Percentiles rank a stretch among this genome's conserved stretches.
phyloP scores from a whole-genome alignment of 2,113 vertebrate genomes.

The Sitta europaea region DNA sequence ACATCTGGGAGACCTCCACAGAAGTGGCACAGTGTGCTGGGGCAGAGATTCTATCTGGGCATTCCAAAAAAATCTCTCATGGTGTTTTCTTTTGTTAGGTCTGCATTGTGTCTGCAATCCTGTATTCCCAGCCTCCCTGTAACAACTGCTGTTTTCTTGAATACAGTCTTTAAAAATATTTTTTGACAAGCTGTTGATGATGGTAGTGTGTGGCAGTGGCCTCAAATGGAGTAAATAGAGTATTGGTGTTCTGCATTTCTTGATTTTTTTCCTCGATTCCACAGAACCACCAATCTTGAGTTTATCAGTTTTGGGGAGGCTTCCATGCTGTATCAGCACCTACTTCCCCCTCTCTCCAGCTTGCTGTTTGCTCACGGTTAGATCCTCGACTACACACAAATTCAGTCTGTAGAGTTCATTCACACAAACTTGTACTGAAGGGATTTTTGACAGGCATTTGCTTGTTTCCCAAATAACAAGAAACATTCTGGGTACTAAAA shows the following conservation, averaged over 20 bases:
- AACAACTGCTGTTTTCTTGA: not conserved
- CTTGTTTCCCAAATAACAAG: not conserved
- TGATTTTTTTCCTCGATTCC: not conserved
- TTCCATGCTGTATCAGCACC: not conserved
- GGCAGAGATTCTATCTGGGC: not conserved
- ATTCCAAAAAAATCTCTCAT: not conserved
- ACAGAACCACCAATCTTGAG: not conserved
- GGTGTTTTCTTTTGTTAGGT: not conserved
- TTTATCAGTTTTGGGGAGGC: not conserved
- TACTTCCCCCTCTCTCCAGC: not conserved
- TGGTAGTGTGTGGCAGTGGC: not conserved
- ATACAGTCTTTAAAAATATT: not conserved
- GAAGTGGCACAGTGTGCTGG: not conserved
- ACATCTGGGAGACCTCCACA: not conserved
- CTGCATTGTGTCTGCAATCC: not conserved
- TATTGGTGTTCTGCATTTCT: not conserved
- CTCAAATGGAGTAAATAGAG: not conserved
- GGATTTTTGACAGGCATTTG: not conserved
- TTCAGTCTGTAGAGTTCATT: not conserved
- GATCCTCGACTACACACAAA: not conserved
- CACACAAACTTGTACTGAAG: not conserved
- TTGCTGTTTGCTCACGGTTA: not conserved
- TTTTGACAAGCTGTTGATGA: not conserved
- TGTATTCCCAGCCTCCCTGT: not conserved
- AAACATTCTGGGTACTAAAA: not conserved